Percentiles rank a stretch among this genome's conserved stretches.
phyloP scores from a whole-genome alignment of 1,140 invertebrate genomes.

The Scaptomyza montana region DNA sequence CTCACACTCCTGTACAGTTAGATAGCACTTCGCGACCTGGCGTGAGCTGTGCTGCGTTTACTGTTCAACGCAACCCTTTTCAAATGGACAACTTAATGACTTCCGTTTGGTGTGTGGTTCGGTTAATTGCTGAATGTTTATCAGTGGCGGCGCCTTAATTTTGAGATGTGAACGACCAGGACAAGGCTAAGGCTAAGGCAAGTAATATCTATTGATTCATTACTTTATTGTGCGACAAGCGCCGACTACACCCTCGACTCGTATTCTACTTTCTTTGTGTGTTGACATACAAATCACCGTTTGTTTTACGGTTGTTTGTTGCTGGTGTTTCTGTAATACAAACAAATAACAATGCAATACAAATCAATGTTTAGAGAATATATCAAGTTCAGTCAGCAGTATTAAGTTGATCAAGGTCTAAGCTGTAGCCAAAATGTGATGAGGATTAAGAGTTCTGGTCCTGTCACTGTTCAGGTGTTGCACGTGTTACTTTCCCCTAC shows the following conservation, averaged over 20 bases:
- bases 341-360: constrained; percentile 74
- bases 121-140: constrained; percentile 57
- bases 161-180: constrained; percentile 8
- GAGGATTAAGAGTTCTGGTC: constrained; percentile 14
- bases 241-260: constrained; percentile 11
- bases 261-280: constrained; percentile 1
- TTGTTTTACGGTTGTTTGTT: constrained; percentile 12
- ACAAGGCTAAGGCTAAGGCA: constrained; percentile 20
- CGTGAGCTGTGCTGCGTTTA: constrained; percentile 2
- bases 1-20: constrained; percentile 54
- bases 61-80: constrained; percentile 59
- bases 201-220: constrained; percentile 63
- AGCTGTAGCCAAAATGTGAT: neutral
- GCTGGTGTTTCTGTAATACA: constrained; percentile 48
- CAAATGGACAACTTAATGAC: constrained; percentile 56
- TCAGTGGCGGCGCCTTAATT: neutral
- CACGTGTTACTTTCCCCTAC: constrained; percentile 31
- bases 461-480: constrained; percentile 36
- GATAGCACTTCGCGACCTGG: constrained; percentile 44
- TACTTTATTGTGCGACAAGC: constrained; percentile 29
- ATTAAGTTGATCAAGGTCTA: constrained; percentile 2
- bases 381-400: no score
- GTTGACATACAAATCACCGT: neutral
- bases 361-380: constrained; percentile 39
- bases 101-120: constrained; percentile 51